A percentile compares a stretch with the other conserved stretches of the same genome.
These are phyloP conservation scores for Branchinecta sandiegonensis DNA, from an alignment of 2,888 invertebrate species.

Conservation along the genomic window DNA sequence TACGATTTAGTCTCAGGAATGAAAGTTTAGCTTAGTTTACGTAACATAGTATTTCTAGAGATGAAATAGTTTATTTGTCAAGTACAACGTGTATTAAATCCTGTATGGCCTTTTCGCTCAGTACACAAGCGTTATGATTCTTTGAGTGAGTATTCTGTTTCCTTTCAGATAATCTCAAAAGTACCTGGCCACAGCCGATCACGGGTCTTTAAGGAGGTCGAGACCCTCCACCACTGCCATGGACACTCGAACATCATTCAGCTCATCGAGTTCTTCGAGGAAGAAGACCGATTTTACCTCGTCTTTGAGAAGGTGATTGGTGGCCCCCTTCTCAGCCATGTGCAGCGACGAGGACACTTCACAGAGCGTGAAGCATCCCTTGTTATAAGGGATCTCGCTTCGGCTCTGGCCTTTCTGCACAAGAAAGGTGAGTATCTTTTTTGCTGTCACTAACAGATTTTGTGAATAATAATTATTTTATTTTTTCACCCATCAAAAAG, in stretches of 20 bases:
- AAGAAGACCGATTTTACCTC: slow-evolving; percentile 82
- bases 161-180: slow-evolving; percentile 65
- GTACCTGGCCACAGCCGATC: slow-evolving; percentile 84
- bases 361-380: slow-evolving; percentile 90
- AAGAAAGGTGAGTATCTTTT: slow-evolving; percentile 50
- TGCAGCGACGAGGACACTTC: slow-evolving; percentile 82
- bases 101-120: too few species aligned
- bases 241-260: slow-evolving; percentile 95
- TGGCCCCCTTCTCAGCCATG: slow-evolving; percentile 80
- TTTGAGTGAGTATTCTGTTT: slow-evolving; percentile 2
- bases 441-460: too few species aligned
- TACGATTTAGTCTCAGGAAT: too few species aligned
- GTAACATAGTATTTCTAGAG: too few species aligned
- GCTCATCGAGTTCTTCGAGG: slow-evolving; percentile 92
- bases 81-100: too few species aligned
- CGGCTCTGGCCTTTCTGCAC: slow-evolving; percentile 86
- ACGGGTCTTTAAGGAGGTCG: slow-evolving; percentile 93
- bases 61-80: too few species aligned
- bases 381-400: slow-evolving; percentile 84
- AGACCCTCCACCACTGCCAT: slow-evolving; percentile 96
- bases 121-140: too few species aligned
- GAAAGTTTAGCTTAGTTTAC: too few species aligned
- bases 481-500: too few species aligned
- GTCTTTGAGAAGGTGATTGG: slow-evolving; percentile 97
- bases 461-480: too few species aligned